These are phyloP conservation scores for Drosophila maculinotata DNA, from an alignment of 2,888 invertebrate genomes.

Conservation along the genomic window DNA sequence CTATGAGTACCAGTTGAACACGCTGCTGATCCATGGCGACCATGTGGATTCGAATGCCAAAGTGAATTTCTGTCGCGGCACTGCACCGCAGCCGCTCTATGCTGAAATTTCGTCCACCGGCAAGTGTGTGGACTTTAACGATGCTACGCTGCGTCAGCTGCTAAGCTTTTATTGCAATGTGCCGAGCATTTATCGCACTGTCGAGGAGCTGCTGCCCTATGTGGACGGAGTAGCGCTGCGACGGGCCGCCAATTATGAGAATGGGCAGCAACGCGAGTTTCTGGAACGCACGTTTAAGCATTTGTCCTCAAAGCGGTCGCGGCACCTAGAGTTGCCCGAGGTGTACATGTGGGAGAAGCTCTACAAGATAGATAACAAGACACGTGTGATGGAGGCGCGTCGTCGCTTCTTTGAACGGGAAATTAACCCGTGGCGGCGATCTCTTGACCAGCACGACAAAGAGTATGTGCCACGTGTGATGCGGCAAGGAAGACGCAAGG, in stretches of 20 bases:
- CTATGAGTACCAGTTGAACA: conserved; percentile 96
- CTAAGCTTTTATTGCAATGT: conserved; percentile 90
- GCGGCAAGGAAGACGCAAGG: conserved; percentile 87
- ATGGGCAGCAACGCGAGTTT: conserved; percentile 89
- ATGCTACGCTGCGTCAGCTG: conserved; percentile 90
- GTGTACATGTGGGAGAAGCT: conserved; percentile 93
- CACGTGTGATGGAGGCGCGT: conserved; percentile 89
- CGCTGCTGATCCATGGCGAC: conserved; percentile 89
- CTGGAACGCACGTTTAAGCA: conserved; percentile 89
- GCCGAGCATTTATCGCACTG: conserved; percentile 87
- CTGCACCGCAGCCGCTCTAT: conserved; percentile 90
- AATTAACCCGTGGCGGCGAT: conserved; percentile 88
- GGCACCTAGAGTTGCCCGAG: conserved; percentile 88
- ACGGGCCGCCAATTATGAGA: conserved; percentile 89
- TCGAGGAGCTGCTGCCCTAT: conserved; percentile 90
- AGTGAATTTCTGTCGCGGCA: conserved; percentile 93
- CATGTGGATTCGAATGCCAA: conserved; percentile 88
- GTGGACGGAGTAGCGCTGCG: conserved; percentile 86
- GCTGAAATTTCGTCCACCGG: conserved; percentile 88
- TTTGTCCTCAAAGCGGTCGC: conserved; percentile 89
- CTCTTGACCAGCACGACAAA: conserved; percentile 89
- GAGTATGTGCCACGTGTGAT: conserved; percentile 89
- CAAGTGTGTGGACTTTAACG: conserved; percentile 92
- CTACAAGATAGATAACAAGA: conserved; percentile 90
- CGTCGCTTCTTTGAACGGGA: conserved; percentile 89